A percentile compares a stretch with the other conserved stretches of the same genome.
Evolutionary conservation across 1,140 invertebrate species (phyloP).

Genomic region (Trinorchestia longiramus): DNA sequence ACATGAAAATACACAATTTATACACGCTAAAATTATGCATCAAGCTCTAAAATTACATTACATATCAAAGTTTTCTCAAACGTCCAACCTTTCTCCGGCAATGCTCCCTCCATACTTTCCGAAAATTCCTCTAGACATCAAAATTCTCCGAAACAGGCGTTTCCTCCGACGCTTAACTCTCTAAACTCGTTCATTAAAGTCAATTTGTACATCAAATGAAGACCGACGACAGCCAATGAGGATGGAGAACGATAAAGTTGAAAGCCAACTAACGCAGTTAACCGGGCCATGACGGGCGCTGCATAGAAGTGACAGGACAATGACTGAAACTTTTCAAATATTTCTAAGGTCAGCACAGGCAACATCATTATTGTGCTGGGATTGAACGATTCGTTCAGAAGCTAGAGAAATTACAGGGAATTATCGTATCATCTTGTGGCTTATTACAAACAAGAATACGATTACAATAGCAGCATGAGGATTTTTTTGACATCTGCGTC

Average conservation of each 20-base stretch:
- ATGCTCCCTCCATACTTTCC: not conserved
- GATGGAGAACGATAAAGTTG: not conserved
- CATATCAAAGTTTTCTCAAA: not conserved
- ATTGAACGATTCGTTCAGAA: no score
- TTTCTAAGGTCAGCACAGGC: no score
- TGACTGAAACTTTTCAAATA: no score
- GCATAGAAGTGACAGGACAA: no score
- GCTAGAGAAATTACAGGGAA: no score
- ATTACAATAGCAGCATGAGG: no score
- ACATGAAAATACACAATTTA: no score
- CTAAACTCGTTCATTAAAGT: not conserved
- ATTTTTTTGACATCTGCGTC: no score
- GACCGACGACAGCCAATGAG: slow-evolving; percentile 16
- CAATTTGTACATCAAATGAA: slow-evolving; percentile 27
- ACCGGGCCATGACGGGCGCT: not conserved
- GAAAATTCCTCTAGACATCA: not conserved
- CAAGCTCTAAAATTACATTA: not conserved
- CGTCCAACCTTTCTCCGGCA: not conserved
- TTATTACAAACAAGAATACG: no score
- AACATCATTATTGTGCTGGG: no score
- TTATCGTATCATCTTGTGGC: no score
- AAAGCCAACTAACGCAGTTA: not conserved
- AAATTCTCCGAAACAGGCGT: not conserved
- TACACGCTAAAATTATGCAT: not conserved
- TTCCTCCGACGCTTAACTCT: not conserved